Conservation (phyloP, 2,888 invertebrate species). For the Napeogenes inachia region DNA sequence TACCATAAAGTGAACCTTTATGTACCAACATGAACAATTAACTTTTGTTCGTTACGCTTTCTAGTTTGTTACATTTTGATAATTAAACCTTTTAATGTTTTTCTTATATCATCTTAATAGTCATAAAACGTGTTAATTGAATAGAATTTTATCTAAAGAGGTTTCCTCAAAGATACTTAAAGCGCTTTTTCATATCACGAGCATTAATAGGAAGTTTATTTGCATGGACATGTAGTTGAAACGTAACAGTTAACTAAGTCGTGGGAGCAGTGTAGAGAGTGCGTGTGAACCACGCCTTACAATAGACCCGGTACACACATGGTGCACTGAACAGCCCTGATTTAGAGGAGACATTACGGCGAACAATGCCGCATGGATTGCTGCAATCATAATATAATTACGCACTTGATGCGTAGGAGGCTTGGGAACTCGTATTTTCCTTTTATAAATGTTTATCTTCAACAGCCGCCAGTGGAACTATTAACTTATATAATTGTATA, state of each 20-base stretch:
- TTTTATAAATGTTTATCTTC: constrained; percentile 21
- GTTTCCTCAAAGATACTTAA: background rate
- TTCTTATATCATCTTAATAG: no score
- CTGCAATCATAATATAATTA: constrained; percentile 65
- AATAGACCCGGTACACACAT: constrained; percentile 60
- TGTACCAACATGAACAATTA: constrained; percentile 33
- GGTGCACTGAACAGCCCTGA: constrained; percentile 59
- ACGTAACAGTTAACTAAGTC: constrained; percentile 38
- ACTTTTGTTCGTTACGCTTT: constrained; percentile 55
- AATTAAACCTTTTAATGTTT: constrained; percentile 9
- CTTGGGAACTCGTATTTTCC: constrained; percentile 52
- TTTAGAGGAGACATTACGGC: constrained; percentile 69
- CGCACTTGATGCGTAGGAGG: constrained; percentile 60
- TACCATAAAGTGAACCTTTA: constrained; percentile 21
- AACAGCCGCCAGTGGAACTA: constrained; percentile 20
- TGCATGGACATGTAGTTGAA: constrained; percentile 38
- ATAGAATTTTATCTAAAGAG: no score
- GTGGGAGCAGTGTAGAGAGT: constrained; percentile 69
- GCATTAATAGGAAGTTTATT: constrained; percentile 36
- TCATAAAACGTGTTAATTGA: constrained; percentile 2
- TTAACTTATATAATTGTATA: constrained; percentile 21
- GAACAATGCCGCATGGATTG: constrained; percentile 61
- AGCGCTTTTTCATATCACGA: background rate
- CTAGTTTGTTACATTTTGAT: constrained; percentile 43
- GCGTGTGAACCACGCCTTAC: constrained; percentile 67